phyloP scores from a whole-genome alignment of 2,888 invertebrate species.

The Dioctria rufipes region DNA sequence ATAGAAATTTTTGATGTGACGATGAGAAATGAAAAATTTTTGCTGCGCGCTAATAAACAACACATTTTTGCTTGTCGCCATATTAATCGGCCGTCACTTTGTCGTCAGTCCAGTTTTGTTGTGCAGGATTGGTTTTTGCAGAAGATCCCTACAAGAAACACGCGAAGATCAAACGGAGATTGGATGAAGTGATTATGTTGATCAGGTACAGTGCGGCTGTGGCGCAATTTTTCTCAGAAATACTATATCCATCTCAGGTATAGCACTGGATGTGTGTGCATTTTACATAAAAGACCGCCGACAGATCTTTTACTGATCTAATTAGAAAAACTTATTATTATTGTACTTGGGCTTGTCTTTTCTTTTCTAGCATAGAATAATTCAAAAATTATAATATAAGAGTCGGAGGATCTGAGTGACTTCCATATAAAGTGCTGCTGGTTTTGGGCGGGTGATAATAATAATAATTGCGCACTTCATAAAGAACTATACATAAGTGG shows the following conservation, averaged over 20 bases:
- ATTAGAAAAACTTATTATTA: constrained; percentile 31
- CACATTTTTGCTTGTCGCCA: constrained; percentile 56
- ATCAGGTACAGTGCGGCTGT: constrained; percentile 36
- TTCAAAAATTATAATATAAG: constrained; percentile 10
- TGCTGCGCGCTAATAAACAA: constrained; percentile 53
- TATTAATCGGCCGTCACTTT: constrained; percentile 57
- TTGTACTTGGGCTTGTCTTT: background rate
- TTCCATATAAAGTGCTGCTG: background rate
- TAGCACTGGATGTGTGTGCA: no score
- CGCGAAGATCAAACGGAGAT: constrained; percentile 46
- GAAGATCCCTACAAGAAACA: background rate
- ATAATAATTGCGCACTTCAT: background rate
- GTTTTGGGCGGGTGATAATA: constrained; percentile 22
- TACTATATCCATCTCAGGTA: background rate
- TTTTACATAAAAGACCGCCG: constrained; percentile 25
- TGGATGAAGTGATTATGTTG: constrained; percentile 48
- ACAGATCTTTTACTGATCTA: background rate
- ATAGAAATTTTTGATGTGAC: constrained; percentile 32
- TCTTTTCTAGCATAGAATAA: background rate
- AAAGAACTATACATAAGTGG: no score
- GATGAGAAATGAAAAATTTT: constrained; percentile 45
- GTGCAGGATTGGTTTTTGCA: constrained; percentile 1
- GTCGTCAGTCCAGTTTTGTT: constrained; percentile 51
- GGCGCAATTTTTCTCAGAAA: constrained; percentile 33
- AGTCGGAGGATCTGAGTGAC: constrained; percentile 11